phyloP scores from a whole-genome alignment of 2,888 invertebrate species.

The Pycnomerus fuliginosus region DNA sequence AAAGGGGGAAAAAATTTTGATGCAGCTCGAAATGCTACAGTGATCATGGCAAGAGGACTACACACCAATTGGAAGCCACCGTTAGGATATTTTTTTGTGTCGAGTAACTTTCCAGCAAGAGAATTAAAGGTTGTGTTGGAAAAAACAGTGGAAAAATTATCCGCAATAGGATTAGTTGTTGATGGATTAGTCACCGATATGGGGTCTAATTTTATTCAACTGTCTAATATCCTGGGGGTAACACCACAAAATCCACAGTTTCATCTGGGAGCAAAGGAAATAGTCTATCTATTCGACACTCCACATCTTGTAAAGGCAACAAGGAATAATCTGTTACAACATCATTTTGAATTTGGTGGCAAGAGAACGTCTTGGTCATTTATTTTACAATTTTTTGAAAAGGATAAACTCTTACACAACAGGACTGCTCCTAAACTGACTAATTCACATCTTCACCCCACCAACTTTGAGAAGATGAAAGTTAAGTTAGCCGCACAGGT shows the following conservation, averaged over 20 bases:
- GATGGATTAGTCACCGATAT: conserved; percentile 4
- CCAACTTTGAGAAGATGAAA: conserved; percentile 30
- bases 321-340: conserved; percentile 26
- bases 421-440: conserved; percentile 27
- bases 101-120: conserved; percentile 2
- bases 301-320: conserved; percentile 17
- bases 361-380: conserved; percentile 20
- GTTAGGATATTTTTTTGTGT: conserved; percentile 22
- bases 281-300: conserved; percentile 20
- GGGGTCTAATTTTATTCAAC: conserved; percentile 9
- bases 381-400: conserved; percentile 25
- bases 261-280: conserved; percentile 7
- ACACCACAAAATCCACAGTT: conserved; percentile 14
- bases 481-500: conserved; percentile 29
- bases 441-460: conserved; percentile 26
- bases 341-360: conserved; percentile 17
- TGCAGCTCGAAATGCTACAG: conserved; percentile 14
- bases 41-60: conserved; percentile 25
- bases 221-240: conserved; percentile 6
- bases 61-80: conserved; percentile 26
- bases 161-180: conserved; percentile 4
- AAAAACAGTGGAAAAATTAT: conserved; percentile 3
- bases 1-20: conserved; percentile 12
- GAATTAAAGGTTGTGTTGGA: conserved; percentile 13
- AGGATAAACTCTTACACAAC: conserved; percentile 16